phyloP scores from a whole-genome alignment of 2,113 vertebrate species.

The Boulengeromyrus knoepffleri region DNA sequence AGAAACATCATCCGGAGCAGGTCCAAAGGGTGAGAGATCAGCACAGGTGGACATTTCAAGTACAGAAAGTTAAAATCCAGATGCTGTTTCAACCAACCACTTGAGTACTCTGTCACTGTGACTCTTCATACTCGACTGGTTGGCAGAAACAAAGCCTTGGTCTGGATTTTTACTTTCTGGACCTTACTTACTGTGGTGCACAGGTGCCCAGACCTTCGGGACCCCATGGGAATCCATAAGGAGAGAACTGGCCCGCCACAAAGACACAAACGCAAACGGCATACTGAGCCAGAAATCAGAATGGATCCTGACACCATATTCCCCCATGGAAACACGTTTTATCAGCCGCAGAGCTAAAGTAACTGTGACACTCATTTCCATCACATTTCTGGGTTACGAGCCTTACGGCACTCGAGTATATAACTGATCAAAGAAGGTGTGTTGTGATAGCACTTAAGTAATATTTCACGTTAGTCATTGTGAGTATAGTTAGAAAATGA shows the following conservation, averaged over 20 bases:
- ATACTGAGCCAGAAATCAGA: conserved; percentile 73
- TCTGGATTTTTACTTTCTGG: not conserved
- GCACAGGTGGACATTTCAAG: conserved; percentile 6
- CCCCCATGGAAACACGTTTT: conserved; percentile 55
- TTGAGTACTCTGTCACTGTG: not conserved
- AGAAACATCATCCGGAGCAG: conserved; percentile 60
- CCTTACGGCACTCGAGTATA: not conserved
- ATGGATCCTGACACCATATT: conserved; percentile 75
- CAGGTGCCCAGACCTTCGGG: not conserved
- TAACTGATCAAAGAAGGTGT: not conserved
- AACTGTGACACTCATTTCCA: not conserved
- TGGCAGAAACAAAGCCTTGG: not conserved
- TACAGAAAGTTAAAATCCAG: not conserved
- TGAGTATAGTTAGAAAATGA: not conserved
- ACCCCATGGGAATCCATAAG: not conserved
- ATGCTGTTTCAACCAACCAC: not conserved
- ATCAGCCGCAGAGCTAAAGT: not conserved
- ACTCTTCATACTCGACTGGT: not conserved
- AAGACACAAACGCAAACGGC: conserved; percentile 66
- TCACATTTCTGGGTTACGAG: not conserved
- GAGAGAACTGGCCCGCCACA: conserved; percentile 51
- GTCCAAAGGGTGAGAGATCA: conserved; percentile 69
- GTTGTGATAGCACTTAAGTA: not conserved
- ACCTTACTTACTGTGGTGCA: conserved; percentile 49
- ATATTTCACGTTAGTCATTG: not conserved